These are phyloP conservation scores for Tachysurus vachellii DNA, from an alignment of 2,113 vertebrate species.

Conservation along the genomic window DNA sequence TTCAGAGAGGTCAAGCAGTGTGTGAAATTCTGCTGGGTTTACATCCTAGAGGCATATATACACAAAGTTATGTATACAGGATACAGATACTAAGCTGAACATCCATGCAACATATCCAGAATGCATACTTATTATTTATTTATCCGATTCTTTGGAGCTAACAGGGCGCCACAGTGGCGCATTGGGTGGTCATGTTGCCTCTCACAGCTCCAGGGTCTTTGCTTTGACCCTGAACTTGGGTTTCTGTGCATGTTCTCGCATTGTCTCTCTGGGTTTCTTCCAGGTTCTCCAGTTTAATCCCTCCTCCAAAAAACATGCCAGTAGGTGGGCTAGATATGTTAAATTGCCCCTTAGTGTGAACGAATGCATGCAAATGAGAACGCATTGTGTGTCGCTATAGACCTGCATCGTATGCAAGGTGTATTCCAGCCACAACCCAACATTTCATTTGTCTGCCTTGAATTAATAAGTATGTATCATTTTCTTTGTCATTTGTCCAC, in stretches of 20 bases:
- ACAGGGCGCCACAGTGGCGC: not conserved
- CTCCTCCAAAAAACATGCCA: not conserved
- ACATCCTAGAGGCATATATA: not conserved
- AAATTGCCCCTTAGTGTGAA: not conserved
- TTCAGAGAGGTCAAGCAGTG: slow-evolving; percentile 1
- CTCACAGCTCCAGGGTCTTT: not conserved
- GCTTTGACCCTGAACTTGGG: too few relatives aligned
- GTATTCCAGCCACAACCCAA: not conserved
- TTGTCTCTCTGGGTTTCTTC: not conserved
- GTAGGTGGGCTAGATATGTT: too few relatives aligned
- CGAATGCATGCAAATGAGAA: not conserved
- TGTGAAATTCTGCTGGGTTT: not conserved
- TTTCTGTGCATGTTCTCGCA: not conserved
- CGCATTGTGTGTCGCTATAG: not conserved
- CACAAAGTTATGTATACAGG: not conserved
- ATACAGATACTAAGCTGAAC: not conserved
- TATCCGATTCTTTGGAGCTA: not conserved
- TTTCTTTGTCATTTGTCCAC: not conserved
- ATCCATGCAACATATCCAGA: not conserved
- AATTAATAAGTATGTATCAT: not conserved
- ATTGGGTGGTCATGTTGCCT: not conserved
- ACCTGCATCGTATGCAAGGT: not conserved
- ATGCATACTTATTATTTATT: not conserved
- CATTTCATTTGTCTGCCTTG: not conserved
- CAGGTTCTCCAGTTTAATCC: not conserved